These are phyloP conservation scores for Ascidia mentula DNA, from an alignment of 23 tunicate species.

Conservation along the genomic window DNA sequence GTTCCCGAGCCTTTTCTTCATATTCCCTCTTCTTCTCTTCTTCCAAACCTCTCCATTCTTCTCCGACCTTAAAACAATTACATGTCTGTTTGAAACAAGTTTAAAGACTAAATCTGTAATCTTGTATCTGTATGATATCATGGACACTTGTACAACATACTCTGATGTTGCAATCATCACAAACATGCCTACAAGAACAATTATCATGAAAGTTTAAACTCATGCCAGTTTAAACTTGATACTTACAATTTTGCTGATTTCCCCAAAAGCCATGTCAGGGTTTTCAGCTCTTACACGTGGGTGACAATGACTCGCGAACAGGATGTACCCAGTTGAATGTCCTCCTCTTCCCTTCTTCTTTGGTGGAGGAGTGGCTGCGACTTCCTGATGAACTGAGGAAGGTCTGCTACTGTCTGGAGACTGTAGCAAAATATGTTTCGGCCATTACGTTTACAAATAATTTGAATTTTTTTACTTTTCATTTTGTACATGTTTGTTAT, in stretches of 20 bases:
- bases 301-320: constrained; percentile 87
- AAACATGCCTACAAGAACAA: no score
- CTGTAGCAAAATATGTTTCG: constrained; percentile 26
- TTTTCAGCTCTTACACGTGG: constrained; percentile 82
- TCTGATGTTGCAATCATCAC: no score
- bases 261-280: constrained; percentile 91
- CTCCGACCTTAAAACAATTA: constrained; percentile 69
- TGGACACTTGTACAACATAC: not conserved
- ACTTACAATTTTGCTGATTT: constrained; percentile 89
- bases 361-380: constrained; percentile 58
- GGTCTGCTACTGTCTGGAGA: constrained; percentile 65
- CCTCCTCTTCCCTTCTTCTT: constrained; percentile 79
- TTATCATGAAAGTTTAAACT: not conserved
- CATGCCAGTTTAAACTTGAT: not conserved
- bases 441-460: no score
- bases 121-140: not conserved
- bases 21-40: constrained; percentile 86
- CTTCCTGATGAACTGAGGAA: constrained; percentile 48
- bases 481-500: no score
- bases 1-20: constrained; percentile 90
- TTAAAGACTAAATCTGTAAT: not conserved
- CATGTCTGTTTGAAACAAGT: no score
- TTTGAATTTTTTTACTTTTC: no score
- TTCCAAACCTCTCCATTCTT: constrained; percentile 87
- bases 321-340: constrained; percentile 93